These are phyloP conservation scores for Dryobotodes eremita DNA, from an alignment of 2,888 invertebrate genomes.

Conservation along the genomic window DNA sequence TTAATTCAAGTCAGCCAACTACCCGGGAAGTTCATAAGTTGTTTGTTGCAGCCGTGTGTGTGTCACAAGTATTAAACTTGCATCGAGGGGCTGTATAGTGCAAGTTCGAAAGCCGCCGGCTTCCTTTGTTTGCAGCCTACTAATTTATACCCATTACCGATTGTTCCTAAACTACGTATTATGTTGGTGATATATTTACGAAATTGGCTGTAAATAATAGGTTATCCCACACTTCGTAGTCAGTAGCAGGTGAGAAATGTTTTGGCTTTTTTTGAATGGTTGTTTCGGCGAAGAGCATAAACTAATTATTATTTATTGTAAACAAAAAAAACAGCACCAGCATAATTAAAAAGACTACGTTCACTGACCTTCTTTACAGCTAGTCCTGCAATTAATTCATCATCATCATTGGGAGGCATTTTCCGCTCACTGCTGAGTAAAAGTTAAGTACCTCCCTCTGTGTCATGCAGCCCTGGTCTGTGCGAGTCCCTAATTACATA, in stretches of 20 bases:
- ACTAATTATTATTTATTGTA: too few relatives aligned
- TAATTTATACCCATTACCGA: constrained; percentile 73
- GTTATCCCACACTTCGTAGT: neutral
- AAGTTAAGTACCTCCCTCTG: neutral
- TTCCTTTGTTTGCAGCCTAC: constrained; percentile 68
- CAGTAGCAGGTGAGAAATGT: too few relatives aligned
- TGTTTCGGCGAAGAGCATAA: too few relatives aligned
- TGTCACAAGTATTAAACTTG: constrained; percentile 72
- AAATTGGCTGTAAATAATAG: constrained; percentile 16
- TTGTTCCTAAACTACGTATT: constrained; percentile 54
- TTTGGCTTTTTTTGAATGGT: too few relatives aligned
- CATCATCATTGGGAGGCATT: neutral
- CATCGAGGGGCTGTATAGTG: constrained; percentile 63
- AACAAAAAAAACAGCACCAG: too few relatives aligned
- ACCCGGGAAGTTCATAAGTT: constrained; percentile 15
- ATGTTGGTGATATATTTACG: constrained; percentile 28
- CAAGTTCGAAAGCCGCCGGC: constrained; percentile 68
- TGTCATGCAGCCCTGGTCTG: neutral
- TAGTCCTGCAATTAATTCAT: too few relatives aligned
- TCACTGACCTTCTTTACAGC: too few relatives aligned
- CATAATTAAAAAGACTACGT: neutral
- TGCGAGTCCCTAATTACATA: too few relatives aligned
- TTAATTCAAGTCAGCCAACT: constrained; percentile 5
- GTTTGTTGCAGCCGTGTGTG: constrained; percentile 44
- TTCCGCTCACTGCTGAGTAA: too few relatives aligned